A percentile compares a stretch with the other conserved stretches of the same genome.
These are phyloP conservation scores for Hymenochirus boettgeri DNA, from an alignment of 2,113 vertebrate species.

Conservation along the genomic window DNA sequence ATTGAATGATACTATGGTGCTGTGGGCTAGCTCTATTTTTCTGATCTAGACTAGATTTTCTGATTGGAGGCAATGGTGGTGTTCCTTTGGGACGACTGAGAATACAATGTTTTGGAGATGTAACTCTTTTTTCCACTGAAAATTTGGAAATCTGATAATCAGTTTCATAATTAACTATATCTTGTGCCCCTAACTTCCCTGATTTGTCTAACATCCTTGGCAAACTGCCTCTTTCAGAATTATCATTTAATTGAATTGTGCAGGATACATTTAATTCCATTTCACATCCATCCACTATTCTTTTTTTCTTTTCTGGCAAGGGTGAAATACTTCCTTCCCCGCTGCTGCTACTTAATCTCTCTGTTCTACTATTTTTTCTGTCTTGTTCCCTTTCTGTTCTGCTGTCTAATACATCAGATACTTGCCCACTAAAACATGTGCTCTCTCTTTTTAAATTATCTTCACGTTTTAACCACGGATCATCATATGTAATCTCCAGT, in stretches of 20 bases:
- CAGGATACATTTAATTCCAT: constrained; percentile 59
- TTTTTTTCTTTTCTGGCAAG: constrained; percentile 62
- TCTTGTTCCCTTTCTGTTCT: constrained; percentile 59
- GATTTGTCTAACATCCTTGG: constrained; percentile 69
- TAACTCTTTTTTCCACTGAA: constrained; percentile 75
- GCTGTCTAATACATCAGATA: constrained; percentile 43
- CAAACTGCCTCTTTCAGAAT: constrained; percentile 74
- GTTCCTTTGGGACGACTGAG: constrained; percentile 84
- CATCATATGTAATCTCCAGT: constrained; percentile 77
- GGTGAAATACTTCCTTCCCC: constrained; percentile 68
- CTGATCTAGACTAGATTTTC: constrained; percentile 94
- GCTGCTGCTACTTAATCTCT: constrained; percentile 68
- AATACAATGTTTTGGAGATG: constrained; percentile 77
- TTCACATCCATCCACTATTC: constrained; percentile 87
- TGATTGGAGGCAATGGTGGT: constrained; percentile 85
- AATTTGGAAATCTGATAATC: constrained; percentile 58
- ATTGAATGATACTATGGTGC: constrained; percentile 62
- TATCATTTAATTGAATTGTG: constrained; percentile 59
- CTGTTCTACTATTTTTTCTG: constrained; percentile 42
- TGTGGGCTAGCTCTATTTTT: constrained; percentile 90
- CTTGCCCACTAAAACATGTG: constrained; percentile 24
- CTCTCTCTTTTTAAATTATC: constrained; percentile 56
- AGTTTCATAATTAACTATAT: constrained; percentile 53
- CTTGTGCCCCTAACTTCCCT: constrained; percentile 69
- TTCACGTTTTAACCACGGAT: constrained; percentile 92